These are phyloP conservation scores for Heteromurus nitidus DNA, from an alignment of 2,888 invertebrate genomes.

Conservation along the genomic window DNA sequence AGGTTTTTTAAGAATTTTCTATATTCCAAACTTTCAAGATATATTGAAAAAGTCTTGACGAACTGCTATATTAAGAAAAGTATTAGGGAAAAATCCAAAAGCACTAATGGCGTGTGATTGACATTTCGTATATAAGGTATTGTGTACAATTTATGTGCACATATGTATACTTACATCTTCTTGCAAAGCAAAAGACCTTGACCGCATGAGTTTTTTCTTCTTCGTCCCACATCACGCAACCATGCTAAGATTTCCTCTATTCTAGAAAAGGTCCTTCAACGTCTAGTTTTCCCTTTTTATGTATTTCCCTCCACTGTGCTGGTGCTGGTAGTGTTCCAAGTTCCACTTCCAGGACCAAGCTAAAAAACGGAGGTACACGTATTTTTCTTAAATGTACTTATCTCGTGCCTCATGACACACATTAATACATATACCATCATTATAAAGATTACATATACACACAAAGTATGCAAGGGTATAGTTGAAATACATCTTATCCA, in stretches of 20 bases:
- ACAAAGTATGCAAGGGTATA: constrained; percentile 14
- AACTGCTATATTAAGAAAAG: too few relatives aligned
- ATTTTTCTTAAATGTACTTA: constrained; percentile 23
- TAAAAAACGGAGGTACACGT: background rate
- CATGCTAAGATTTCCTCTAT: constrained; percentile 60
- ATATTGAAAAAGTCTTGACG: too few relatives aligned
- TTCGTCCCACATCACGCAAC: constrained; percentile 67
- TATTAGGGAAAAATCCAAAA: too few relatives aligned
- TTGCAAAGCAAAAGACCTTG: constrained; percentile 64
- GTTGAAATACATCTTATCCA: constrained; percentile 23
- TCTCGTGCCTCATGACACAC: constrained; percentile 57
- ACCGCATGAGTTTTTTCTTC: too few relatives aligned
- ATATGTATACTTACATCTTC: background rate
- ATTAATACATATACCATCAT: constrained; percentile 45
- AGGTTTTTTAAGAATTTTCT: constrained; percentile 8
- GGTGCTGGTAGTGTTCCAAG: too few relatives aligned
- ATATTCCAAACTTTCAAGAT: background rate
- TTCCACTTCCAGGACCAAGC: background rate
- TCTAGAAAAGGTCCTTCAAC: constrained; percentile 58
- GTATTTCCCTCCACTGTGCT: too few relatives aligned
- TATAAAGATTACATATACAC: constrained; percentile 7
- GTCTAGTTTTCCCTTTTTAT: constrained; percentile 32
- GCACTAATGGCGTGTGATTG: background rate
- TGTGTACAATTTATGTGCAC: constrained; percentile 23
- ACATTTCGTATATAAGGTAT: too few relatives aligned